phyloP scores from a whole-genome alignment of 2,888 invertebrate genomes.

The Hemaris fuciformis region DNA sequence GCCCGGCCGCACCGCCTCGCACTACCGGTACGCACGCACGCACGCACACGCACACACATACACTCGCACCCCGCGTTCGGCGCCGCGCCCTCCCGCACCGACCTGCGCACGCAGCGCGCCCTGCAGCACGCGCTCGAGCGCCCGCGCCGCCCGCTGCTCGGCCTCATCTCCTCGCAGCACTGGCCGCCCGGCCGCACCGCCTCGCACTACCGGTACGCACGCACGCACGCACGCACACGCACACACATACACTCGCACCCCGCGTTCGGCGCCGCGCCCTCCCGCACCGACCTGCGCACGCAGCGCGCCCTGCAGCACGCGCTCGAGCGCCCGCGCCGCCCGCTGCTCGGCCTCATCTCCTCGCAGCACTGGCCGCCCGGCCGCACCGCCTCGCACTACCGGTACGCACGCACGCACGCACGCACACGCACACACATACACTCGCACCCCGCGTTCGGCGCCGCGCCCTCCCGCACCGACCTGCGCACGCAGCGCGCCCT shows the following conservation, averaged over 20 bases:
- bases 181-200: slow-evolving; percentile 76
- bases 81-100: slow-evolving; percentile 84
- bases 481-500: slow-evolving; percentile 83
- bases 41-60: neutral
- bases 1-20: slow-evolving; percentile 76
- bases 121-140: slow-evolving; percentile 69
- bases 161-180: slow-evolving; percentile 85
- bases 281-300: slow-evolving; percentile 84
- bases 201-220: slow-evolving; percentile 72
- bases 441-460: slow-evolving; percentile 72
- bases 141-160: slow-evolving; percentile 77
- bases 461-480: slow-evolving; percentile 85
- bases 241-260: slow-evolving; percentile 8
- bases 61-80: slow-evolving; percentile 73
- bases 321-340: slow-evolving; percentile 57
- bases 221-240: neutral
- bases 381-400: slow-evolving; percentile 77
- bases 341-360: slow-evolving; percentile 84
- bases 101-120: slow-evolving; percentile 84
- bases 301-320: slow-evolving; percentile 80
- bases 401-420: slow-evolving; percentile 34
- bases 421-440: neutral
- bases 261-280: slow-evolving; percentile 83
- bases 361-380: slow-evolving; percentile 83
- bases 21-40: slow-evolving; percentile 59